Conservation (phyloP, 2,113 vertebrate species). For the Carassius gibelio region DNA sequence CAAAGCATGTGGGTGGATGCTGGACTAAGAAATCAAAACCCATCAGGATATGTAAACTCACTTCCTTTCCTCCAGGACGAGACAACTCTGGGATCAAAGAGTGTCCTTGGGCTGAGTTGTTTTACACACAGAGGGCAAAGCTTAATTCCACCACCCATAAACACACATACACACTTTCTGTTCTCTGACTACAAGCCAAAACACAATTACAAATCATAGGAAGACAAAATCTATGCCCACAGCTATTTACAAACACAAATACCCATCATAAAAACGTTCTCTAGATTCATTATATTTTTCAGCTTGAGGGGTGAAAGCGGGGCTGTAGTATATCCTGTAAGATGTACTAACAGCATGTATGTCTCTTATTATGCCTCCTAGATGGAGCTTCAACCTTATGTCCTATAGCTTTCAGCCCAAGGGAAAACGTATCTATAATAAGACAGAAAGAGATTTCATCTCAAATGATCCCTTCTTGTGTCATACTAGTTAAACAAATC, state of each 20-base stretch:
- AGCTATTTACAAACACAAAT: slow-evolving; percentile 14
- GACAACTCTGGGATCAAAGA: slow-evolving; percentile 59
- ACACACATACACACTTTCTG: background rate
- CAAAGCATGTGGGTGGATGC: slow-evolving; percentile 24
- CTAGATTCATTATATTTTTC: background rate
- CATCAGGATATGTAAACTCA: slow-evolving; percentile 52
- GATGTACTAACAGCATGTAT: background rate
- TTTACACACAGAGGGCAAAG: slow-evolving; percentile 42
- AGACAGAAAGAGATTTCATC: slow-evolving; percentile 18
- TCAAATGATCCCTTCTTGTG: background rate
- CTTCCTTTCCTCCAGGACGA: slow-evolving; percentile 56
- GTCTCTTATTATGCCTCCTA: slow-evolving; percentile 3
- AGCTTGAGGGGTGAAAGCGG: slow-evolving; percentile 4
- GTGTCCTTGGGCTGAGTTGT: slow-evolving; percentile 54
- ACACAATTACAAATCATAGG: background rate
- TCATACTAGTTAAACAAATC: slow-evolving; percentile 4
- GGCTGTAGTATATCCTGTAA: background rate
- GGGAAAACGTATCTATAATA: slow-evolving; percentile 22
- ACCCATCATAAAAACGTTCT: background rate
- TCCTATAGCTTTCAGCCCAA: background rate
- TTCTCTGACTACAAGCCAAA: background rate
- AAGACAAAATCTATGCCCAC: background rate
- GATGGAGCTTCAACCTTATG: slow-evolving; percentile 21
- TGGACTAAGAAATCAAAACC: slow-evolving; percentile 41
- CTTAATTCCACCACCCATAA: slow-evolving; percentile 19